These are phyloP conservation scores for Cistogaster globosa DNA, from an alignment of 2,888 invertebrate species.

Conservation along the genomic window DNA sequence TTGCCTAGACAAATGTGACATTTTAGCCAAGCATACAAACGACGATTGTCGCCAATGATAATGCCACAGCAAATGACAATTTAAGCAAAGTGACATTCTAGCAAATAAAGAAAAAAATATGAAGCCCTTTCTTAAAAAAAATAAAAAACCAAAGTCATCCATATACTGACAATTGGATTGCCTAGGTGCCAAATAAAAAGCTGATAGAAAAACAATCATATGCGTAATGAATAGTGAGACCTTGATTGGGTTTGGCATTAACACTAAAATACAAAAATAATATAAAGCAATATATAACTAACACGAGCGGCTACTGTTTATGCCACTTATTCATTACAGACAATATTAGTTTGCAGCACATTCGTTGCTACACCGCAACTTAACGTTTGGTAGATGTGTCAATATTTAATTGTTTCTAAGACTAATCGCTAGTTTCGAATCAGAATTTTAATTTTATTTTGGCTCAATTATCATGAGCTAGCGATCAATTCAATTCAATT, in stretches of 20 bases:
- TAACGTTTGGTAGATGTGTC: slow-evolving; percentile 72
- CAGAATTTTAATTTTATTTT: slow-evolving; percentile 79
- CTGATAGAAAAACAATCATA: slow-evolving; percentile 11
- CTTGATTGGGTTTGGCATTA: slow-evolving; percentile 70
- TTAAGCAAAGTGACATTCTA: slow-evolving; percentile 62
- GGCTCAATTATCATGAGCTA: slow-evolving; percentile 63
- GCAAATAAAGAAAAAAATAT: slow-evolving; percentile 51
- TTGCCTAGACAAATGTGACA: slow-evolving; percentile 73
- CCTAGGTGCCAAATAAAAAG: slow-evolving; percentile 9
- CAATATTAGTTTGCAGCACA: slow-evolving; percentile 30
- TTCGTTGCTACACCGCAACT: slow-evolving; percentile 31
- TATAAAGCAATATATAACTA: slow-evolving; percentile 13
- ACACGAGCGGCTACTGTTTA: slow-evolving; percentile 58
- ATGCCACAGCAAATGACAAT: slow-evolving; percentile 73
- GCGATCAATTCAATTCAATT: slow-evolving; percentile 65
- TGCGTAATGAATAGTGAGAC: slow-evolving; percentile 55
- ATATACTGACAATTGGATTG: slow-evolving; percentile 1
- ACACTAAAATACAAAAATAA: slow-evolving; percentile 30
- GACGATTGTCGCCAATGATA: slow-evolving; percentile 74
- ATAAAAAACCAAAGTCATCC: background rate
- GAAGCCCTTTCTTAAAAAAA: slow-evolving; percentile 16
- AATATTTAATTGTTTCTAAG: slow-evolving; percentile 82
- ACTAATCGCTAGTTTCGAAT: slow-evolving; percentile 77
- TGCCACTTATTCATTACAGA: slow-evolving; percentile 53
- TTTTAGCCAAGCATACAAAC: slow-evolving; percentile 65